These are phyloP conservation scores for Trissonchulus sp. DNA, from an alignment of 2,888 invertebrate genomes.

Conservation along the genomic window DNA sequence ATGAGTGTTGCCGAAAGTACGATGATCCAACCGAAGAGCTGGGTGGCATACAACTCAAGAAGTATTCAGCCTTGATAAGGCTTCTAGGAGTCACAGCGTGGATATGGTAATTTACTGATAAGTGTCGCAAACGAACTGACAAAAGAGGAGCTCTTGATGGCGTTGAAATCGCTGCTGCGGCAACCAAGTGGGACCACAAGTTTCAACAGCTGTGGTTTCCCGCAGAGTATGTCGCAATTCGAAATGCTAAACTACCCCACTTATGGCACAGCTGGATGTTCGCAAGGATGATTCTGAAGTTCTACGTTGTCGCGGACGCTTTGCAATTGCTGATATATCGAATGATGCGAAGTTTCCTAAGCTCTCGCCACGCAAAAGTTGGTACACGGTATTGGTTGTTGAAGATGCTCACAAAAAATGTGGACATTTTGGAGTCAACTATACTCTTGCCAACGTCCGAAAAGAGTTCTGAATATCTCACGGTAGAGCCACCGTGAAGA, in stretches of 20 bases:
- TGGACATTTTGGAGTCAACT: background rate
- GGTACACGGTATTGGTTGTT: too few species aligned
- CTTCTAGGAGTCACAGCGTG: background rate
- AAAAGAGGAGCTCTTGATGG: background rate
- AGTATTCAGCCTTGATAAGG: background rate
- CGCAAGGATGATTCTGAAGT: background rate
- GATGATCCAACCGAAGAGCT: background rate
- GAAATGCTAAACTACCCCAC: background rate
- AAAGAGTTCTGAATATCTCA: background rate
- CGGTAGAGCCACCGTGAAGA: background rate
- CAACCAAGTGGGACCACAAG: background rate
- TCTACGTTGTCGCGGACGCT: slow-evolving; percentile 1
- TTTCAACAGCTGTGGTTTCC: background rate
- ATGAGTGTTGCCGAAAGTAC: background rate
- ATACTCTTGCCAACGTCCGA: background rate
- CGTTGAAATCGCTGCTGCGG: background rate
- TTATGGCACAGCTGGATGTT: background rate
- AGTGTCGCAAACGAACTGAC: background rate
- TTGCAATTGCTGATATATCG: background rate
- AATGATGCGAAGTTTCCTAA: background rate
- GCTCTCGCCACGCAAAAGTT: background rate
- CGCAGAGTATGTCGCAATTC: background rate
- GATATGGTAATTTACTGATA: background rate
- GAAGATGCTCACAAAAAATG: too few species aligned
- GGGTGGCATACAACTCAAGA: background rate